These are phyloP conservation scores for Folsomia manolachei DNA, from an alignment of 2,888 invertebrate genomes.

Conservation along the genomic window DNA sequence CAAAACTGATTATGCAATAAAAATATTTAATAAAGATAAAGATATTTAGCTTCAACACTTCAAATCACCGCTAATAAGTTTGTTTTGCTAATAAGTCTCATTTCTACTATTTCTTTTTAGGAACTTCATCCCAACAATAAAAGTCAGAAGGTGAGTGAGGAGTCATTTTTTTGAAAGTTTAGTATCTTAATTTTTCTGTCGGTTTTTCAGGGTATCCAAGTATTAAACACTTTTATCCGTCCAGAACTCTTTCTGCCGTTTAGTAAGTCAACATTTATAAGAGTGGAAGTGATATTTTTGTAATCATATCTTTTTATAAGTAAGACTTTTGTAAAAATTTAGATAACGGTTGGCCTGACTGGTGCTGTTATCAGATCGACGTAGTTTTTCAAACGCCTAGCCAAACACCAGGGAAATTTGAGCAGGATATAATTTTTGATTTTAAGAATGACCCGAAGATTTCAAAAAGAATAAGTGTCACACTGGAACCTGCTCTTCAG, in stretches of 20 bases:
- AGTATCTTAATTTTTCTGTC: constrained; percentile 7
- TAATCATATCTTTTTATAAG: no score
- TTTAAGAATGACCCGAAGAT: constrained; percentile 67
- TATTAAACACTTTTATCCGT: constrained; percentile 46
- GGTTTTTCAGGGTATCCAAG: constrained; percentile 42
- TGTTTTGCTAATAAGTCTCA: no score
- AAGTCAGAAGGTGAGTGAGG: constrained; percentile 34
- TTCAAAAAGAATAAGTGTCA: constrained; percentile 69
- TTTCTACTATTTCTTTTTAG: no score
- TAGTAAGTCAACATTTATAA: no score
- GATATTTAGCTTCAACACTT: no score
- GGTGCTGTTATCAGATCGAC: constrained; percentile 54
- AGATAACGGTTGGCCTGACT: constrained; percentile 50
- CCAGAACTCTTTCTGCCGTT: constrained; percentile 39
- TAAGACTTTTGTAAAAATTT: no score
- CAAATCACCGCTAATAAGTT: no score
- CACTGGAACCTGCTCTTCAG: constrained; percentile 62
- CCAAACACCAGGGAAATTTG: constrained; percentile 69
- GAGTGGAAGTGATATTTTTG: no score
- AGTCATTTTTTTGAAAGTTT: constrained; percentile 1
- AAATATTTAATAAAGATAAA: no score
- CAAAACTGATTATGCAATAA: no score
- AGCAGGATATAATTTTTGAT: constrained; percentile 73
- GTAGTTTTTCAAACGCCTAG: constrained; percentile 58
- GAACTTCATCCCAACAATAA: constrained; percentile 42